Percentiles rank a stretch among this genome's conserved stretches.
Conservation (phyloP, 2,888 invertebrate genomes). For the Netelia inedita region DNA sequence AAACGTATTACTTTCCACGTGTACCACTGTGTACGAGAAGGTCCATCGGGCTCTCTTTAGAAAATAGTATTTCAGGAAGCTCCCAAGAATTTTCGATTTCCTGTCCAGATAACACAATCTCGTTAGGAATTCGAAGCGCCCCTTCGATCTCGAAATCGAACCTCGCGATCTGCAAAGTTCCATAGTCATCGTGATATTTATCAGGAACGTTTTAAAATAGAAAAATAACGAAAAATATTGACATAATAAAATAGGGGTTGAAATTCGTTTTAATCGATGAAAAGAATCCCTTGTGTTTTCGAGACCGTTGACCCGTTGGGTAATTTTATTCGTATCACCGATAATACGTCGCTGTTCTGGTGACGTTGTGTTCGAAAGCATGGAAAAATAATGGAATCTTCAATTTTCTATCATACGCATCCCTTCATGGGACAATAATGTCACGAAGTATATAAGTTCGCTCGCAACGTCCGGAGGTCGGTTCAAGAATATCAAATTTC, state of each 20-base stretch:
- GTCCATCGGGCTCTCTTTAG: constrained; percentile 33
- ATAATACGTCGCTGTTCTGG: neutral
- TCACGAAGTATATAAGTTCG: neutral
- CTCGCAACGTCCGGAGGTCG: neutral
- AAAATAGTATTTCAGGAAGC: constrained; percentile 34
- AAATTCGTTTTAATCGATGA: too few species aligned
- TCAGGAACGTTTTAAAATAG: neutral
- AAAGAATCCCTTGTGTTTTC: too few species aligned
- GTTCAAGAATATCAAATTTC: neutral
- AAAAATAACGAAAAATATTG: neutral
- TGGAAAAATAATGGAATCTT: constrained; percentile 7
- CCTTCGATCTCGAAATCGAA: neutral
- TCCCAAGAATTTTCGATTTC: constrained; percentile 37
- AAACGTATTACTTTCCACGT: constrained; percentile 53
- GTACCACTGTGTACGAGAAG: constrained; percentile 23
- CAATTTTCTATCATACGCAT: neutral
- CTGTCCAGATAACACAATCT: constrained; percentile 31
- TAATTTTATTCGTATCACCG: neutral
- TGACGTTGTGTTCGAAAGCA: neutral
- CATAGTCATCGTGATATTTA: neutral
- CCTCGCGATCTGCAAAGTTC: neutral
- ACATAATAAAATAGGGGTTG: neutral
- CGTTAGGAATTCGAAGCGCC: neutral
- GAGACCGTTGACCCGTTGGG: neutral
- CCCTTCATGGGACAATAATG: neutral